Conservation (phyloP, 2,888 invertebrate species). For the Tenthredo distinguenda region DNA sequence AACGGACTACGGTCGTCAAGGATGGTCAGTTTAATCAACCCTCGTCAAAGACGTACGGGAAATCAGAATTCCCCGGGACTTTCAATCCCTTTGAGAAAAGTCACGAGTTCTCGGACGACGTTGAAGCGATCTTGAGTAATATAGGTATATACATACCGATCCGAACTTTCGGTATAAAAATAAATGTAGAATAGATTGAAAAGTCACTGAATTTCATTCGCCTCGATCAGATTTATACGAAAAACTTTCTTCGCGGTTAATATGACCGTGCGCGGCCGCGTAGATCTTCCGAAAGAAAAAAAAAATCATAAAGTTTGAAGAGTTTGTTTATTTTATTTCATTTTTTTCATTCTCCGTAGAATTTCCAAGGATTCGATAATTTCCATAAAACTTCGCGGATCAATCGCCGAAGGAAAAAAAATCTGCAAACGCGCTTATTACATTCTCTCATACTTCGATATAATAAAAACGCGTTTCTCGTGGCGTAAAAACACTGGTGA, state of each 20-base stretch:
- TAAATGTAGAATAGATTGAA: neutral
- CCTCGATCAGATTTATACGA: neutral
- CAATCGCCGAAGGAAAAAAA: no score
- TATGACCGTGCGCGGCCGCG: no score
- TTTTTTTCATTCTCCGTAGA: no score
- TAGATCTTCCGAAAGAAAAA: neutral
- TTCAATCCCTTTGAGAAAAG: conserved; percentile 9
- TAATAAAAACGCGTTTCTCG: neutral
- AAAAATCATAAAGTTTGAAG: no score
- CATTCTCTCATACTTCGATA: neutral
- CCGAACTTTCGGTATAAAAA: neutral
- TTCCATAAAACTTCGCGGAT: no score
- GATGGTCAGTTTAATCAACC: conserved; percentile 16
- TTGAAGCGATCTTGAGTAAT: conserved; percentile 14
- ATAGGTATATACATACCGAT: neutral
- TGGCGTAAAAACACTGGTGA: neutral
- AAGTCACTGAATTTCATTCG: neutral
- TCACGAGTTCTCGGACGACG: neutral
- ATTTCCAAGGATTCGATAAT: no score
- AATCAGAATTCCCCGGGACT: neutral
- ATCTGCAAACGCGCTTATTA: neutral
- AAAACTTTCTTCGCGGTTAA: neutral
- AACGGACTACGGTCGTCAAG: neutral
- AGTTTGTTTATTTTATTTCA: no score
- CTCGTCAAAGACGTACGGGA: conserved; percentile 20